phyloP scores from a whole-genome alignment of 2,888 invertebrate genomes.

The Strigamia crassipes region DNA sequence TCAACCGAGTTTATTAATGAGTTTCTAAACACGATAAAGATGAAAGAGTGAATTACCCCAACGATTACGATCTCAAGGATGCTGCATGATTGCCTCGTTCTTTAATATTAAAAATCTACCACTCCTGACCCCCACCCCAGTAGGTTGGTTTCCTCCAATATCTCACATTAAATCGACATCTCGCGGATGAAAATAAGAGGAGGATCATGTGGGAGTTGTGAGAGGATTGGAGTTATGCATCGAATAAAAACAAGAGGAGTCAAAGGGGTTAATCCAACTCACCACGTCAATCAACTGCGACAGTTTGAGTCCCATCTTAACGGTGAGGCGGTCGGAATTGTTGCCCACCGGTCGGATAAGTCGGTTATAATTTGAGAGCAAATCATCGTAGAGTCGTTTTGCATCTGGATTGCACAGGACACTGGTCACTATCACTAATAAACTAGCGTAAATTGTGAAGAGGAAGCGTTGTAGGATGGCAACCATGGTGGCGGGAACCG shows the following conservation, averaged over 20 bases:
- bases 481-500: slow-evolving; percentile 51
- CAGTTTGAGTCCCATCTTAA: slow-evolving; percentile 89
- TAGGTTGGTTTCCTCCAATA: not conserved
- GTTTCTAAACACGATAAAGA: not conserved
- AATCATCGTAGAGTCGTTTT: slow-evolving; percentile 92
- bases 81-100: not conserved
- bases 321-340: slow-evolving; percentile 90
- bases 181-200: not conserved
- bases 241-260: not conserved
- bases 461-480: slow-evolving; percentile 49
- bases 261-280: slow-evolving; percentile 62
- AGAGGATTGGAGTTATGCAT: slow-evolving; percentile 7
- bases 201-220: not conserved
- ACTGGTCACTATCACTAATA: slow-evolving; percentile 56
- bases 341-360: slow-evolving; percentile 93
- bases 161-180: not conserved
- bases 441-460: slow-evolving; percentile 18
- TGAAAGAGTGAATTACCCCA: no score
- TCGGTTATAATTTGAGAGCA: slow-evolving; percentile 92
- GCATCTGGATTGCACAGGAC: slow-evolving; percentile 78
- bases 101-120: not conserved
- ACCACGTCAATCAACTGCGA: slow-evolving; percentile 93
- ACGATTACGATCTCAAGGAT: not conserved
- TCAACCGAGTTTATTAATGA: not conserved
- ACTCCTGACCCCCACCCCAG: not conserved